phyloP scores from a whole-genome alignment of 2,113 vertebrate genomes.

The Oncorhynchus nerka region DNA sequence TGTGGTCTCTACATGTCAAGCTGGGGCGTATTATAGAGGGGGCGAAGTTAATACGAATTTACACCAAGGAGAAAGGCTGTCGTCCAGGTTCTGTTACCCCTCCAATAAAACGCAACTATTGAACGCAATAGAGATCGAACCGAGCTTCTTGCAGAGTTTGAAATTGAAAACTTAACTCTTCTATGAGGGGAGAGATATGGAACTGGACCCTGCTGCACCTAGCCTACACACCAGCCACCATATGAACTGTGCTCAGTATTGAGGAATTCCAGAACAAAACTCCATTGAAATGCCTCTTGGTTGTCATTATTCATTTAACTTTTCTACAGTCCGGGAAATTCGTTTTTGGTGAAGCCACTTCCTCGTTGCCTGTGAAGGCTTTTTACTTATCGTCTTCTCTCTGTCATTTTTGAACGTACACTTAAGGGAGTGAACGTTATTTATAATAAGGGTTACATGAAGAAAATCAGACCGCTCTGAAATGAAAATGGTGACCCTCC shows the following conservation, averaged over 20 bases:
- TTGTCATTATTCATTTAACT: background rate
- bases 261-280: too few species aligned
- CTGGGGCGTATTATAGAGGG: constrained; percentile 56
- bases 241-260: too few species aligned
- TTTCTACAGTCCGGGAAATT: background rate
- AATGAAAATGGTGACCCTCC: too few species aligned
- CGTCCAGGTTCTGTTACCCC: constrained; percentile 57
- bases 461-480: too few species aligned
- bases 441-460: too few species aligned
- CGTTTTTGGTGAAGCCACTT: background rate
- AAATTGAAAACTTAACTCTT: too few species aligned
- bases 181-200: background rate
- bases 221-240: too few species aligned
- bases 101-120: constrained; percentile 49
- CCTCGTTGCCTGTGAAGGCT: background rate
- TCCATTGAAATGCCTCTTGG: too few species aligned
- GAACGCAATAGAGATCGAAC: constrained; percentile 47
- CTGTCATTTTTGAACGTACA: constrained; percentile 12
- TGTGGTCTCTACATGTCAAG: constrained; percentile 46
- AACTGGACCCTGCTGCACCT: too few species aligned
- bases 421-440: background rate
- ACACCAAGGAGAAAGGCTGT: constrained; percentile 49
- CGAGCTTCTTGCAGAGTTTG: constrained; percentile 23
- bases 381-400: background rate
- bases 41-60: constrained; percentile 22